A percentile compares a stretch with the other conserved stretches of the same genome.
These are phyloP conservation scores for Drosophila carrolli DNA, from an alignment of 1,140 invertebrate genomes.

Conservation along the genomic window DNA sequence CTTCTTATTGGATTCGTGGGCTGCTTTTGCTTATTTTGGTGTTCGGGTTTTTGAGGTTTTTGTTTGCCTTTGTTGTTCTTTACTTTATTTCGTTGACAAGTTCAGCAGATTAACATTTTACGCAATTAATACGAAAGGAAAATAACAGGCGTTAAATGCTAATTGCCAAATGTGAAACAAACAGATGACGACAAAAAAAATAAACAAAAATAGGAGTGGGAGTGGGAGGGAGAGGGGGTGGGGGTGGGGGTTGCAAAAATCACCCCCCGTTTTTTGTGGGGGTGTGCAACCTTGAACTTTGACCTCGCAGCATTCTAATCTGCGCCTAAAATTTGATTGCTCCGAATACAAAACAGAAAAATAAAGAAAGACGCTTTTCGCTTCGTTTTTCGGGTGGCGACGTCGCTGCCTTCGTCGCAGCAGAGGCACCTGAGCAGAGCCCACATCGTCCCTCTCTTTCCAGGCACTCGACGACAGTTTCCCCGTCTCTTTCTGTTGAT, in stretches of 20 bases:
- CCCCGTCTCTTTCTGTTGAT: slow-evolving; percentile 21
- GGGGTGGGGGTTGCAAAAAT: neutral
- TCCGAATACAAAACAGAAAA: slow-evolving; percentile 6
- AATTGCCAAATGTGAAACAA: slow-evolving; percentile 55
- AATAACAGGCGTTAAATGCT: slow-evolving; percentile 36
- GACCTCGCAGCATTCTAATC: slow-evolving; percentile 73
- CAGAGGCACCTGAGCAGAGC: slow-evolving; percentile 30
- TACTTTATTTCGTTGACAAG: slow-evolving; percentile 35
- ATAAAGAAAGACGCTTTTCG: slow-evolving; percentile 18
- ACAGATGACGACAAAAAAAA: slow-evolving; percentile 18
- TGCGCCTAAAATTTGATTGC: slow-evolving; percentile 74
- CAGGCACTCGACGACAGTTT: slow-evolving; percentile 28
- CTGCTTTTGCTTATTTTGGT: slow-evolving; percentile 14
- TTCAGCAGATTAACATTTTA: slow-evolving; percentile 59
- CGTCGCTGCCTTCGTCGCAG: slow-evolving; percentile 6
- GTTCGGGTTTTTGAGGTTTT: slow-evolving; percentile 20
- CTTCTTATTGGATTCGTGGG: neutral
- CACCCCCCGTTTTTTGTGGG: neutral
- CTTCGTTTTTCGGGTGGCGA: slow-evolving; percentile 2
- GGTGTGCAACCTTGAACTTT: slow-evolving; percentile 75
- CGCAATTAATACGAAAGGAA: slow-evolving; percentile 42
- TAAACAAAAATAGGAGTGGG: too few species aligned
- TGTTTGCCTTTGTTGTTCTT: slow-evolving; percentile 19
- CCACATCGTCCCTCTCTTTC: neutral
- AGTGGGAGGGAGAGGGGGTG: neutral